phyloP scores from a whole-genome alignment of 2,888 invertebrate genomes.

The Dryadula phaetusa region DNA sequence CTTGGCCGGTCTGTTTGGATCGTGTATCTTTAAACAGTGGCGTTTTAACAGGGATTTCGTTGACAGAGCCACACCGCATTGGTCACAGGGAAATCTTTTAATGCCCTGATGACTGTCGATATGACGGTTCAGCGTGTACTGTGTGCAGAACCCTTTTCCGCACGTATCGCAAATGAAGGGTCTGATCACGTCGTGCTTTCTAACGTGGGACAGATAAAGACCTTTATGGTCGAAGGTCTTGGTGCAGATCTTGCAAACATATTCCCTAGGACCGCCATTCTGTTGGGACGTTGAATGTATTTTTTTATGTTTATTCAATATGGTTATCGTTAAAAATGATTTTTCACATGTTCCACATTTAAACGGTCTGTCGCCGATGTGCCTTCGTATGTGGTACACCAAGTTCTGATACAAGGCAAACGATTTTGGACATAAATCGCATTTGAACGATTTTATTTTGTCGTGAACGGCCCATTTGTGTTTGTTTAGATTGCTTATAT shows the following conservation, averaged over 20 bases:
- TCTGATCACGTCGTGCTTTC: conserved; percentile 33
- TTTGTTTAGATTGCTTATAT: conserved; percentile 45
- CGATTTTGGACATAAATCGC: conserved; percentile 46
- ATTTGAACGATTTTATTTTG: conserved; percentile 46
- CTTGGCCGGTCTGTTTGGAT: neutral
- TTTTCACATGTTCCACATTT: conserved; percentile 43
- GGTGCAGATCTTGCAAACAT: conserved; percentile 44
- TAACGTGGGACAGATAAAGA: conserved; percentile 32
- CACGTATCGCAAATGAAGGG: conserved; percentile 45
- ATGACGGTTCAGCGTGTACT: conserved; percentile 48
- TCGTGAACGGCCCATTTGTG: conserved; percentile 50
- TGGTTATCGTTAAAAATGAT: conserved; percentile 16
- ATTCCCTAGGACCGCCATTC: conserved; percentile 18
- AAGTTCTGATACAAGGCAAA: conserved; percentile 50
- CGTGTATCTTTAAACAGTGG: conserved; percentile 41
- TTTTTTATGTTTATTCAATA: conserved; percentile 23
- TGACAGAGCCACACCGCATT: conserved; percentile 41
- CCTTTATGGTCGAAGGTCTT: conserved; percentile 26
- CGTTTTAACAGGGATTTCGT: conserved; percentile 37
- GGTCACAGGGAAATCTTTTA: conserved; percentile 39
- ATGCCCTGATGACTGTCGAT: conserved; percentile 39
- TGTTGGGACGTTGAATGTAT: conserved; percentile 12
- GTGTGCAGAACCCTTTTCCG: conserved; percentile 42
- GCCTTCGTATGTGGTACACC: conserved; percentile 44
- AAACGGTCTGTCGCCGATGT: conserved; percentile 48